Evolutionary conservation across 2,797 vertebrate species (phyloP).

Genomic region (Smutsia temminckii): DNA sequence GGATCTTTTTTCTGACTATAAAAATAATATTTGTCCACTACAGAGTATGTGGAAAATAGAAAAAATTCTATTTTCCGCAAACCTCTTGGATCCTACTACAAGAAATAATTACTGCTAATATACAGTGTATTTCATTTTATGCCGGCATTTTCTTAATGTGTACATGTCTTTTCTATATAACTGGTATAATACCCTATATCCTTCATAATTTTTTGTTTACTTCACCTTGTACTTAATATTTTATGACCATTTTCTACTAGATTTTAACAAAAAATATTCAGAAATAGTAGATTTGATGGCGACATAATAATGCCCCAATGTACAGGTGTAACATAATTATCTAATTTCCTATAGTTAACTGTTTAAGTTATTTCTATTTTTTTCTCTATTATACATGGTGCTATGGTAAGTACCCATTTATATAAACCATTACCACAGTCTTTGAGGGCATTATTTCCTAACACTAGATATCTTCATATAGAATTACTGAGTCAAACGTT

Average conservation of each 20-base stretch:
- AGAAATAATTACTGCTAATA: background rate
- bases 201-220: background rate
- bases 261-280: background rate
- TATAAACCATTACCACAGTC: background rate
- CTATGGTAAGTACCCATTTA: background rate
- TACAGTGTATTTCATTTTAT: constrained; percentile 10
- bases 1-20: background rate
- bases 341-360: background rate
- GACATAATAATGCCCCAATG: background rate
- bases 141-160: background rate
- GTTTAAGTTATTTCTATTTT: background rate
- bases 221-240: background rate
- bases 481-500: background rate
- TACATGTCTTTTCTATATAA: background rate
- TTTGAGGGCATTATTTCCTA: background rate
- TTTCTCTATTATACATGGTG: background rate
- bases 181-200: background rate
- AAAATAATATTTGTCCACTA: background rate
- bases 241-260: background rate
- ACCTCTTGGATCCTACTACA: background rate
- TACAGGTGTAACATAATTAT: background rate
- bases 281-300: background rate
- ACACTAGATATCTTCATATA: constrained; percentile 9
- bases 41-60: background rate
- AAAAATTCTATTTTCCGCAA: background rate